Base-by-base conservation (phyloP, 1,140 invertebrate species). In the Pseudoatta argentina region DNA sequence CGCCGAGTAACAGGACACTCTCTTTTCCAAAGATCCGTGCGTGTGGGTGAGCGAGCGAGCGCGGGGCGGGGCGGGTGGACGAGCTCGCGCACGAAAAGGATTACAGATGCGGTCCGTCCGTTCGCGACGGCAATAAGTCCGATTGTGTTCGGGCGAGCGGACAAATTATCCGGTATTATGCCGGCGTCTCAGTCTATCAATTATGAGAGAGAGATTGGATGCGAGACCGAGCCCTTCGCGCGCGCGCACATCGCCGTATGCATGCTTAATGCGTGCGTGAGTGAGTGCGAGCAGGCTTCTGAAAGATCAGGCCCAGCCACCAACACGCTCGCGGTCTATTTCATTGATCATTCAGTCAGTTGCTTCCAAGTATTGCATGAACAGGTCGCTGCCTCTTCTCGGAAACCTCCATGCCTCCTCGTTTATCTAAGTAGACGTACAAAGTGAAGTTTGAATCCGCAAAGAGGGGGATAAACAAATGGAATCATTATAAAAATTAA, bases 151-250 rank as follows among this genome's bases (percentile, higher is more conserved):
- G 91, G 92, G 88, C 91, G 92, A 93, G 91, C 90, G 94, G 93
- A 95, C 95, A 95, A 95, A 95, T 95, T 94, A 94, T 93, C 93
- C 91, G 73, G 93, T 92, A 94, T 95, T 94, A 94, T 95, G 87
- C 92, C 88, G 91, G 86, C 91, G 91, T 93, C 93, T 93, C 94
- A 92, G 94, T 92, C 94, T 93, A 95, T 95, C 93, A 95, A 94
- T 95, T 94, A 94, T 91, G 71, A 66, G 64, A 76, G 30, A 57
- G 18, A 59, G n/a, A 24, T 57, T 61, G 71, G 63, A 86, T 71
- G 77, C 87, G 86, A 89, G 85, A 18, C 59, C 27, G 61, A 39
- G 85, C 21, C 44, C 12, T 61, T 57, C 66, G 21, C 30, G 57
- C 75, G 55, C 30, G 8, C 61, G 53, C 27, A n/a, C 71, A 64